Evolutionary conservation across 2,888 invertebrate species (phyloP), one percentile per base, ranked within the genome.

Genomic region (Apotomis capreana): DNA sequence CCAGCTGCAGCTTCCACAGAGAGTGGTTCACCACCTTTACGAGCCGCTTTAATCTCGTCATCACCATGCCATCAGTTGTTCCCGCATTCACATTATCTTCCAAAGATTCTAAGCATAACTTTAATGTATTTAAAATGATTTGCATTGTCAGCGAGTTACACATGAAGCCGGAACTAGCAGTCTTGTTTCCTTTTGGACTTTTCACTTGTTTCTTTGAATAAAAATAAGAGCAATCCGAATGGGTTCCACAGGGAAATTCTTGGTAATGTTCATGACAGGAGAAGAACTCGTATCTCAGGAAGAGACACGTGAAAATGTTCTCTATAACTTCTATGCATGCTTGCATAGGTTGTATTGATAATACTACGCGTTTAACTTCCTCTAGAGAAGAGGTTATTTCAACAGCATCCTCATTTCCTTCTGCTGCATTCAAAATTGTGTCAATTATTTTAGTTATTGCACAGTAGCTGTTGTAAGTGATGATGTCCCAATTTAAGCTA

Each of bases 251-350:
- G 26, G 91, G 86, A 59, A 81, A 81, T 26, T 93, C 93, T 78
- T 90, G 93, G 72, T 83, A 93, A 68, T 91, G 92, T 76, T 94
- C 92, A 76, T 94, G 88, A 72, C 94, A 94, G 8, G 92, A 91
- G 74, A 95, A 92, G 82, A 95, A 94, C 80, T 95, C 95, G 77
- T 94, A 93, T 76, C 95, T 94, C 62, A 96, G 80, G 85, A 96
- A 96, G 54, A 97, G 90, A 77, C 96, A 93, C 0, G 95, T 94
- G 84, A 96, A 97, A 76, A 97, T 94, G 84, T 96, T 95, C 84
- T 96, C 96, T 69, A 97, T 92, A 0, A 96, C 91, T 88, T 96
- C 95, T 64, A 95, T 84, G 78, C 94, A 94, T 76, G 89, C 88
- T 74, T 87, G 85, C 54, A 91, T 75, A 26, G 94, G 93, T 74